Evolutionary conservation across 2,888 invertebrate genomes (phyloP), one percentile per base, ranked within the genome.

Genomic region (Ophonus ardosiacus): DNA sequence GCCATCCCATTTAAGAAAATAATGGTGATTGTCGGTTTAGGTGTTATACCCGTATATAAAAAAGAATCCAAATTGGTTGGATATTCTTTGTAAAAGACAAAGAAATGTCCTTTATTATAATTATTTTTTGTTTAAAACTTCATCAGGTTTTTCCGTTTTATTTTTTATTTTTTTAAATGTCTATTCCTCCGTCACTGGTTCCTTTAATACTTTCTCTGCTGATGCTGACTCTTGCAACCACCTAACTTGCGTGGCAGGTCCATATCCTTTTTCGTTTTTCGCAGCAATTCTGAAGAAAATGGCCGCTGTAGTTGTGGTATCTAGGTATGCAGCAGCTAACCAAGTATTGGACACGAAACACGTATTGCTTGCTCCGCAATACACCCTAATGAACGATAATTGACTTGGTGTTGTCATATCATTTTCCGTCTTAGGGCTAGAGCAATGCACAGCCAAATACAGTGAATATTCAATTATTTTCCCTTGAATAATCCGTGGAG

Each of bases 161-260:
- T 63, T 51, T 84, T 84, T 78, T 21, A 2, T 21, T 21, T 31
- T 84, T 84, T 63, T 63, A 43, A 40, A 61, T 21, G 31, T n/a
- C 31, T 15, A 74, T 24, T 24, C 63, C 8, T 38, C 18, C 51
- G n/a, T 84, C 84, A 21, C 38, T 17, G 43, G 87, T 85, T 87
- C 90, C 87, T 90, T 90, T 78, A 89, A 86, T 51, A 88, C 87
- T 88, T 90, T 90, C 81, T 88, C 90, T 81, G 90, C 89, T 38
- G 90, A 87, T 86, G 89, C 89, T n/a, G 90, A 89, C 88, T 91
- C 91, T 95, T 99, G 99, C 82, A 99, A 93, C 99, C 99, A 99
- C 96, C 99, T 97, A 89, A 99, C 99, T 95, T 99, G 99, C n/a
- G 99, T 99, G 86, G 99, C 99, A 81, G 99, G 99, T 85, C 99